Evolutionary conservation across 2,888 invertebrate species (phyloP).

Genomic region (Chrysotoxum bicinctum): DNA sequence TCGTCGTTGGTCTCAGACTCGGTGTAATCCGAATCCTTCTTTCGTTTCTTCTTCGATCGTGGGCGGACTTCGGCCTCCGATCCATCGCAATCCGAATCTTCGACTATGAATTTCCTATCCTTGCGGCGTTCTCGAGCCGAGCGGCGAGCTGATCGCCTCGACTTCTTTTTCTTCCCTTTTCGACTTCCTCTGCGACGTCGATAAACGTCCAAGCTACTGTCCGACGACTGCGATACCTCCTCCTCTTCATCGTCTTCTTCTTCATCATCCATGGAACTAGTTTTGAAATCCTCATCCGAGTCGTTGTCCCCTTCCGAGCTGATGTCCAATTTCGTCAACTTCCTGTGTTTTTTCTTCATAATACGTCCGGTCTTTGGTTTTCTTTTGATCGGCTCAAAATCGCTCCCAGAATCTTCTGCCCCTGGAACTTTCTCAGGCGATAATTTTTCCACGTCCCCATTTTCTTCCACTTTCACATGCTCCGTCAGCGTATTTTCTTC

Average conservation of each 20-base stretch:
- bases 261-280: slow-evolving; percentile 83
- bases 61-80: slow-evolving; percentile 82
- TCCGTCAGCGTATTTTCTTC: slow-evolving; percentile 83
- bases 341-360: slow-evolving; percentile 86
- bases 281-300: slow-evolving; percentile 96
- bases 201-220: slow-evolving; percentile 82
- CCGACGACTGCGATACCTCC: slow-evolving; percentile 82
- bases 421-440: slow-evolving; percentile 26
- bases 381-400: slow-evolving; percentile 77
- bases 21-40: slow-evolving; percentile 83
- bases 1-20: slow-evolving; percentile 85
- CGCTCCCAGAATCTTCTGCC: slow-evolving; percentile 79
- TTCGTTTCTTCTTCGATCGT: slow-evolving; percentile 83
- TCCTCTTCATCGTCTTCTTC: slow-evolving; percentile 83
- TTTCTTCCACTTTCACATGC: slow-evolving; percentile 75
- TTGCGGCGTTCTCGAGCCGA: slow-evolving; percentile 80
- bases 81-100: slow-evolving; percentile 83
- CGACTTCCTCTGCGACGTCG: slow-evolving; percentile 82
- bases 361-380: slow-evolving; percentile 75
- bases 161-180: slow-evolving; percentile 82
- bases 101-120: slow-evolving; percentile 81
- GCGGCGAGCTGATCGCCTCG: slow-evolving; percentile 82
- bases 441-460: slow-evolving; percentile 77
- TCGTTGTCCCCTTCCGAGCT: slow-evolving; percentile 89
- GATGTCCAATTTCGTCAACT: slow-evolving; percentile 91